Evolutionary conservation across 2,888 invertebrate genomes (phyloP).

Genomic region (Noctua janthe): DNA sequence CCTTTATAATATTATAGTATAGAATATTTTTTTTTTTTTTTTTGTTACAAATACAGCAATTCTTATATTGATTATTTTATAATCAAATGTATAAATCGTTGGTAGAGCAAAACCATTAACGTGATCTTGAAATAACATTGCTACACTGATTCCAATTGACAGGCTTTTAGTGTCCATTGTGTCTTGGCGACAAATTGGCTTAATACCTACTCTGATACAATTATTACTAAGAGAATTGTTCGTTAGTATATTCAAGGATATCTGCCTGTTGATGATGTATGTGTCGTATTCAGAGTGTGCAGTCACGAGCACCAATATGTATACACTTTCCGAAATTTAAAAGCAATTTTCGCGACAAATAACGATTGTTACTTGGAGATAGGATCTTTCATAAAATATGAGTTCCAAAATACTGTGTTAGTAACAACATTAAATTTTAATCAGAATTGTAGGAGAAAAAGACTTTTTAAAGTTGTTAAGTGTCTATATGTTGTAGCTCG

Average conservation of each 20-base stretch:
- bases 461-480: too few relatives aligned
- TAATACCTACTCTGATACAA: not conserved
- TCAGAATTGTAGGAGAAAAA: too few relatives aligned
- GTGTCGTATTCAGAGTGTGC: not conserved
- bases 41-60: not conserved
- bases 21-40: too few relatives aligned
- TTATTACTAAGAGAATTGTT: not conserved
- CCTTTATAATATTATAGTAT: too few relatives aligned
- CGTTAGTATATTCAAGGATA: not conserved
- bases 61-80: not conserved
- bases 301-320: too few relatives aligned
- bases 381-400: too few relatives aligned
- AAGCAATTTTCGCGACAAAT: too few relatives aligned
- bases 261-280: not conserved
- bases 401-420: too few relatives aligned
- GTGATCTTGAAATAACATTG: constrained; percentile 8
- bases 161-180: constrained; percentile 29
- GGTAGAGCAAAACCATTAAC: constrained; percentile 21
- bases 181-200: constrained; percentile 16
- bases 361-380: too few relatives aligned
- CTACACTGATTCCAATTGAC: constrained; percentile 25
- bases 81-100: not conserved
- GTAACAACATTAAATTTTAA: too few relatives aligned
- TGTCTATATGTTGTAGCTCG: too few relatives aligned
- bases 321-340: too few relatives aligned